Evolutionary conservation across 2,888 invertebrate species (phyloP).

Genomic region (Zonitis immaculata): DNA sequence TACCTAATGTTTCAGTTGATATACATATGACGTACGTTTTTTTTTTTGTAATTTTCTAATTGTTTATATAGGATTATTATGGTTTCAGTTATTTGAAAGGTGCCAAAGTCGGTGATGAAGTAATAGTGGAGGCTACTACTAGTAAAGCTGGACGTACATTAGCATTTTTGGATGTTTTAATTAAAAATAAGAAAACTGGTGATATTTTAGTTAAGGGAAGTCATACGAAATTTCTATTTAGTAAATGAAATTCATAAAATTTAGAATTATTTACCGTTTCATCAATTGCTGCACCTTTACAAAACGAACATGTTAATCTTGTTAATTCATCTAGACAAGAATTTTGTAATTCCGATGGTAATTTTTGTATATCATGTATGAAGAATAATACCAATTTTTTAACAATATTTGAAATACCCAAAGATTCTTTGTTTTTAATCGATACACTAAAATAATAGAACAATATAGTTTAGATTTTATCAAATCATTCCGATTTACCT

Average conservation of each 20-base stretch:
- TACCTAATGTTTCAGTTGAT: conserved; percentile 77
- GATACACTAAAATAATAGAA: conserved; percentile 50
- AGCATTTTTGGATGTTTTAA: conserved; percentile 76
- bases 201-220: conserved; percentile 72
- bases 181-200: conserved; percentile 70
- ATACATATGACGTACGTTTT: conserved; percentile 68
- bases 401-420: conserved; percentile 64
- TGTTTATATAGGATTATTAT: background rate
- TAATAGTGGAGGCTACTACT: conserved; percentile 75
- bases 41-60: too few species aligned
- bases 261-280: conserved; percentile 53
- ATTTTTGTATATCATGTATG: conserved; percentile 49
- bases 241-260: background rate
- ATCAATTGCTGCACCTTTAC: conserved; percentile 61
- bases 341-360: conserved; percentile 51
- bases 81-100: conserved; percentile 67
- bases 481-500: conserved; percentile 44
- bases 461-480: too few species aligned
- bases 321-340: conserved; percentile 60
- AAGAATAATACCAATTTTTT: conserved; percentile 59
- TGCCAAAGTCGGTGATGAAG: conserved; percentile 71
- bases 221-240: conserved; percentile 66
- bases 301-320: conserved; percentile 59
- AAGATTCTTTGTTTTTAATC: conserved; percentile 61
- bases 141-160: conserved; percentile 71